phyloP scores from a whole-genome alignment of 2,888 invertebrate genomes.

The Dryadula phaetusa region DNA sequence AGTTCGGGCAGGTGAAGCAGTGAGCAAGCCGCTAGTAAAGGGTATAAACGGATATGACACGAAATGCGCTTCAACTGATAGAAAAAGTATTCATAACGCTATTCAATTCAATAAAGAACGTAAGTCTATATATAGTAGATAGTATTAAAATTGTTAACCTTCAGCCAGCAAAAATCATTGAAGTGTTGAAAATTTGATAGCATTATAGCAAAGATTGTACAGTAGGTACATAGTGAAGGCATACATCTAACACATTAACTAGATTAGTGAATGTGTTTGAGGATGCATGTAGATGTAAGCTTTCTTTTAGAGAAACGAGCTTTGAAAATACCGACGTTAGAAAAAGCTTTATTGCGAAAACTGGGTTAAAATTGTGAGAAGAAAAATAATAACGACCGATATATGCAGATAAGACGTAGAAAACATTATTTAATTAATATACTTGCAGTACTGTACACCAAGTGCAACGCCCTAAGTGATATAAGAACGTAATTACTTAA shows the following conservation, averaged over 20 bases:
- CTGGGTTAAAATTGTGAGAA: background rate
- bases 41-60: too few species aligned
- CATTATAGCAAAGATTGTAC: constrained; percentile 4
- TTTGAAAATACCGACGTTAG: background rate
- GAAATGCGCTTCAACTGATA: background rate
- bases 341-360: constrained; percentile 3
- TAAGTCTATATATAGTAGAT: background rate
- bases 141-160: background rate
- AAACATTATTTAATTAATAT: too few species aligned
- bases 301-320: constrained; percentile 8
- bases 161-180: constrained; percentile 2
- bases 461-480: too few species aligned
- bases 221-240: background rate
- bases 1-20: too few species aligned
- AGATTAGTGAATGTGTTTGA: constrained; percentile 33
- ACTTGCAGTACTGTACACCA: too few species aligned
- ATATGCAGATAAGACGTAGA: background rate
- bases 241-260: constrained; percentile 22
- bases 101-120: background rate
- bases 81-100: background rate
- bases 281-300: constrained; percentile 2
- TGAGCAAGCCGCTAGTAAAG: too few species aligned
- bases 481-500: too few species aligned
- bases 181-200: constrained; percentile 5
- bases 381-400: background rate